Base-by-base conservation (phyloP, 2,797 vertebrate species). In the Macroramphosus scolopax region DNA sequence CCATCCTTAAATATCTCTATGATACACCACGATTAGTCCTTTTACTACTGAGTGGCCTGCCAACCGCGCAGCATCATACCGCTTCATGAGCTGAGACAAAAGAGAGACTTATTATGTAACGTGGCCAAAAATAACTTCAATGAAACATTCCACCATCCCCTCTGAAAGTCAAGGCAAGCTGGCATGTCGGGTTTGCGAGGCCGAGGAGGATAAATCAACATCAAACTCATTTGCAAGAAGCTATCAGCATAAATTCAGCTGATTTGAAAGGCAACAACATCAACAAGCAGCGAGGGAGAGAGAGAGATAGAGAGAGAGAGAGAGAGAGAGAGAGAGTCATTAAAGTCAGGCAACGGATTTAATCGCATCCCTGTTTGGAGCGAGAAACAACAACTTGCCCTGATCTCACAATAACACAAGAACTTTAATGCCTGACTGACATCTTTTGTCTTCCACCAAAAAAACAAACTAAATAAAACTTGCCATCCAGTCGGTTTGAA, bases 31-130 rank as follows among this genome's bases (percentile, higher is more conserved):
- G 70, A 51, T 63, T 52, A 63, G 25, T 25, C 37, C 33, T 38
- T 38, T n/a, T n/a, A n/a, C n/a, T n/a, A n/a, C n/a, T n/a, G n/a
- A 67, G 46, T 46, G 31, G 50, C 32, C 53, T 55, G 66, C 53
- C 51, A 74, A 70, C 51, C 37, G 42, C 3, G 20, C 49, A 57
- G 46, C 50, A 51, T 67, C 46, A 13, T 4, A 39, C 2, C 33
- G 41, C 63, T 36, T 65, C 56, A 61, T 44, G 29, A 50, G 63
- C n/a, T n/a, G n/a, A n/a, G n/a, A n/a, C n/a, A n/a, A 61, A 41
- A 54, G 55, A 45, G 40, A 74, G 7, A 55, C 60, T 64, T 53
- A 54, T 75, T 77, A 81, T 64, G 37, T 53, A 82, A 81, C 35
- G 0, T 1, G 11, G 53, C 54, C 51, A 48, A 54, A 74, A 75